Evolutionary conservation across 2,888 invertebrate genomes (phyloP), one percentile per base, ranked within the genome.

Genomic region (Aradus depressus): DNA sequence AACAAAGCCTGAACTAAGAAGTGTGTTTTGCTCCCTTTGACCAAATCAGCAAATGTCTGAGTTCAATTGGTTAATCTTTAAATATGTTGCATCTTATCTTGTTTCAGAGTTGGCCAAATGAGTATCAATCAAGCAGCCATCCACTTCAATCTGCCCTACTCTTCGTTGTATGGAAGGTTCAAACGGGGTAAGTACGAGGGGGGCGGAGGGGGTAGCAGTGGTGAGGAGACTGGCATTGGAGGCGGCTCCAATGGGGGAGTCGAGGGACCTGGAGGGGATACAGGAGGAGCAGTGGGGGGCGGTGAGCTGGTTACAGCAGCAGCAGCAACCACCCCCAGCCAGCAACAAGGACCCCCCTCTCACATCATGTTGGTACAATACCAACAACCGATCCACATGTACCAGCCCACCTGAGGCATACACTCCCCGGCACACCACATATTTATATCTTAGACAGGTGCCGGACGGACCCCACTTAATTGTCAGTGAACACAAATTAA

Each of bases 101-200:
- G 26, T 25, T 68, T 38, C 64, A 87, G 89, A 64, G 75, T 87
- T 59, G 90, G 90, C 23, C 88, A 89, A 66, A 89, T 90, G 89
- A 88, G 88, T 56, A 90, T 90, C 63, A 90, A 90, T 69, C 90
- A 90, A 70, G 90, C 90, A 44, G 89, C 89, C 47, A 90, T 90
- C 61, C 89, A 90, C 66, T 90, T 81, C 69, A 90, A 90, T 69
- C 71, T 90, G 64, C 90, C 90, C 32, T 90, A 90, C 66, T 89
- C 89, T 12, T 90, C 90, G 3, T 72, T 90, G 23, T 90, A 90
- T 65, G 89, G 89, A 1, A 76, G 90, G 52, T 89, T 89, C 67
- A 90, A 90, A 67, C 75, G 89, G 44, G 86, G 85, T 64, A 88
- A 88, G 67, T 86, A 84, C 65, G 85, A 84, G 53, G 71, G 64